A percentile compares a stretch with the other conserved stretches of the same genome.
These are phyloP conservation scores for Sphenodon punctatus DNA, from an alignment of 2,797 vertebrate genomes.

Conservation along the genomic window DNA sequence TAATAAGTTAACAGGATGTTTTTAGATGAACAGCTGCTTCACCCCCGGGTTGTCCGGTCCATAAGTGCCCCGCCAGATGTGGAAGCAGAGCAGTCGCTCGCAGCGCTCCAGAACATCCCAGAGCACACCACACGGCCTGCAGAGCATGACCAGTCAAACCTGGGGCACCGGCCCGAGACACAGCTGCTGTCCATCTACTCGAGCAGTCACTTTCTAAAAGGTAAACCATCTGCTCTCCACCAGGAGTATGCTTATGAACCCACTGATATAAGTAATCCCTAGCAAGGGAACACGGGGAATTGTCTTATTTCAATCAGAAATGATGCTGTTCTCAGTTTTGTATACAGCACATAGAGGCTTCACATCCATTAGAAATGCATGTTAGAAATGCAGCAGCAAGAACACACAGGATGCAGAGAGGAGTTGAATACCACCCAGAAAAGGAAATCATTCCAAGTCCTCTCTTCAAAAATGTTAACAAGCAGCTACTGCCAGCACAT, in stretches of 20 bases:
- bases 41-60: too few species aligned
- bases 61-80: too few species aligned
- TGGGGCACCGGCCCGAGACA: too few species aligned
- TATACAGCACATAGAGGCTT: neutral
- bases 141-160: too few species aligned
- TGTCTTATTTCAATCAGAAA: neutral
- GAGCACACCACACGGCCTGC: too few species aligned
- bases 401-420: slow-evolving; percentile 1
- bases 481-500: neutral
- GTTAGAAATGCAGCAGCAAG: slow-evolving; percentile 31
- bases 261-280: neutral
- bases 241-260: slow-evolving; percentile 2
- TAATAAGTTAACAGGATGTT: too few species aligned
- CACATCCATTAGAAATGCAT: slow-evolving; percentile 2
- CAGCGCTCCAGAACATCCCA: too few species aligned
- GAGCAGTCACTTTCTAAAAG: fast-evolving
- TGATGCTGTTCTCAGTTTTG: slow-evolving; percentile 16
- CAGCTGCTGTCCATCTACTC: too few species aligned
- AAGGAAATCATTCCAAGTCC: slow-evolving; percentile 38
- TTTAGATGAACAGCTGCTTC: too few species aligned
- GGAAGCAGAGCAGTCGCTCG: too few species aligned
- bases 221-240: neutral
- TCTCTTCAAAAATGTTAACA: slow-evolving; percentile 28
- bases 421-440: neutral
- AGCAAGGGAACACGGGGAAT: neutral